Base-by-base conservation (phyloP, 2,888 invertebrate genomes). In the Cryptops parisi region DNA sequence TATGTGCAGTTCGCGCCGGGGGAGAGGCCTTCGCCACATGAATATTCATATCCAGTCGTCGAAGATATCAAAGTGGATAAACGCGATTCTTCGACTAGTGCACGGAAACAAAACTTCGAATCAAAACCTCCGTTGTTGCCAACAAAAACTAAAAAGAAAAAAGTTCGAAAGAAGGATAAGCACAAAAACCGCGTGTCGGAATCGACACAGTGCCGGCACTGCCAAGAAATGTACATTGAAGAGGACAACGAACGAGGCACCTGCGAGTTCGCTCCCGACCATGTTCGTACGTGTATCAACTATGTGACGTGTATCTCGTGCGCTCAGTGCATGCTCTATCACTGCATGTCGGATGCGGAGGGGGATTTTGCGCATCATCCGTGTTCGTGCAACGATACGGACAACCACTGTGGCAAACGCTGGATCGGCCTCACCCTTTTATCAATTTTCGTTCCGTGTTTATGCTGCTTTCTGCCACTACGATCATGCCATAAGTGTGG, bases 381-480 rank as follows among this genome's bases (percentile, higher is more conserved):
- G 6, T 93, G 90, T 74, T 79, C 82, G 58, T 87, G 87, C 70
- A 76, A 72, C 23, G 71, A 76, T 26, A 73, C 61, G n/a, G 69
- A 68, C 54, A 60, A 63, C 53, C 62, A 63, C 51, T 66, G 66
- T 59, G 64, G 65, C 55, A 82, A 82, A 62, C 78, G 88, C 73
- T 93, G 93, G 91, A 68, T 85, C 59, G 85, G 87, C 54, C 72
- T 94, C 61, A 80, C 87, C 25, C 74, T 93, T 57, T 78, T 94
- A 52, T 86, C 87, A 55, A 71, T 91, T 59, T 73, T 93, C 62
- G 84, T 93, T 64, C 94, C 94, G 60, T 94, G 94, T 71, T 76
- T 96, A 63, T 94, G 93, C 78, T 85, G 89, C 72, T 94, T 94
- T 74, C 79, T 84, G 63, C 89, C 90, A 55, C 75, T 93, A 58